Conservation (phyloP, 2,797 vertebrate genomes). For the Tachyglossus aculeatus region DNA sequence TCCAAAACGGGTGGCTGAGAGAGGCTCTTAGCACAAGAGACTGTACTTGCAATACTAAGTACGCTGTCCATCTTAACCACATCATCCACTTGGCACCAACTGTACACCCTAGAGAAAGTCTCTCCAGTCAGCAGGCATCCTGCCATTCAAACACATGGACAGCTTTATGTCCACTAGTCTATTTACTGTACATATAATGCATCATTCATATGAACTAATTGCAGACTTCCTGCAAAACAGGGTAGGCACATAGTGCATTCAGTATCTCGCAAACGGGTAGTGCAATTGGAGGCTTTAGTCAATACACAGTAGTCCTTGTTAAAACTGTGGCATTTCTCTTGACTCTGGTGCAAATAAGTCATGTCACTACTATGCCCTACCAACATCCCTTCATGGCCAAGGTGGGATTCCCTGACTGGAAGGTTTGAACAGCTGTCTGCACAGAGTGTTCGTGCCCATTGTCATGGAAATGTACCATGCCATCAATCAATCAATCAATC, state of each 20-base stretch:
- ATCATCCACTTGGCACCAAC: neutral
- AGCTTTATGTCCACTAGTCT: neutral
- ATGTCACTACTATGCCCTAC: slow-evolving; percentile 22
- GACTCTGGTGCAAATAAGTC: slow-evolving; percentile 38
- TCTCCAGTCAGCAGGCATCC: neutral
- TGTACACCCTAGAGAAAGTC: neutral
- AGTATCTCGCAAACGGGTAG: neutral
- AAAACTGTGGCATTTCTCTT: slow-evolving; percentile 13
- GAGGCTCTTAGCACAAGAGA: neutral
- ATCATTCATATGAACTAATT: neutral
- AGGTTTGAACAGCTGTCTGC: slow-evolving; percentile 54
- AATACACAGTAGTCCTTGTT: slow-evolving; percentile 4
- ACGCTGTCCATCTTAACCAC: neutral
- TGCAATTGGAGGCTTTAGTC: neutral
- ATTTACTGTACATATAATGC: neutral
- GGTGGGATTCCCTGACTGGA: slow-evolving; percentile 36
- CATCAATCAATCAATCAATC: too few species aligned
- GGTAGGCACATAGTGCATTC: neutral
- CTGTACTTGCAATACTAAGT: neutral
- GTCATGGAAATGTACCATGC: slow-evolving; percentile 54
- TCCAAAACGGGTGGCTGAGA: neutral
- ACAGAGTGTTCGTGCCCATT: slow-evolving; percentile 17
- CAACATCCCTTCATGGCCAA: slow-evolving; percentile 49
- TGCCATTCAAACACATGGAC: neutral
- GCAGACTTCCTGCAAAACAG: neutral